phyloP scores from a whole-genome alignment of 1,140 invertebrate species.

The Lasaia peninsularis region DNA sequence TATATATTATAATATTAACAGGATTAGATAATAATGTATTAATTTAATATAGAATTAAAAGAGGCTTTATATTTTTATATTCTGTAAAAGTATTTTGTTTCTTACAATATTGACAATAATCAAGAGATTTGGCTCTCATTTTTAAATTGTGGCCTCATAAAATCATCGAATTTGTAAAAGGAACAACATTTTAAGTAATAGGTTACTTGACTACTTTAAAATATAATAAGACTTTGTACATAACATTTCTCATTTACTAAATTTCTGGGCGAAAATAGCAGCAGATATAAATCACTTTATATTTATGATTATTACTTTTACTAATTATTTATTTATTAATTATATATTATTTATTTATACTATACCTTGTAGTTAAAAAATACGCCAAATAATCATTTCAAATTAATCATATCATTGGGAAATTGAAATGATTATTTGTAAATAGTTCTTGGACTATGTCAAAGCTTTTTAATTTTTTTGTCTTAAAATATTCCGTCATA shows the following conservation, averaged over 20 bases:
- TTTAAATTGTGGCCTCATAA: neutral
- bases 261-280: too few relatives aligned
- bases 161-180: neutral
- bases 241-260: neutral
- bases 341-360: too few relatives aligned
- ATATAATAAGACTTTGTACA: neutral
- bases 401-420: too few relatives aligned
- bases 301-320: too few relatives aligned
- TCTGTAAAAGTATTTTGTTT: neutral
- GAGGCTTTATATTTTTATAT: conserved; percentile 1
- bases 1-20: conserved; percentile 49
- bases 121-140: neutral
- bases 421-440: too few relatives aligned
- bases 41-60: conserved; percentile 3
- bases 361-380: too few relatives aligned
- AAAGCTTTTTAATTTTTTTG: too few relatives aligned
- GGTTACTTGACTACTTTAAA: neutral
- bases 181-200: neutral
- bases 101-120: neutral
- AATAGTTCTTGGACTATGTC: too few relatives aligned
- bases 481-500: too few relatives aligned
- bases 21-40: conserved; percentile 17
- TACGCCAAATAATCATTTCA: too few relatives aligned
- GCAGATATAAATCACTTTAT: too few relatives aligned
- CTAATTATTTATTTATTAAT: too few relatives aligned